Evolutionary conservation across 2,888 invertebrate genomes (phyloP).

Genomic region (Lycia hirtaria): DNA sequence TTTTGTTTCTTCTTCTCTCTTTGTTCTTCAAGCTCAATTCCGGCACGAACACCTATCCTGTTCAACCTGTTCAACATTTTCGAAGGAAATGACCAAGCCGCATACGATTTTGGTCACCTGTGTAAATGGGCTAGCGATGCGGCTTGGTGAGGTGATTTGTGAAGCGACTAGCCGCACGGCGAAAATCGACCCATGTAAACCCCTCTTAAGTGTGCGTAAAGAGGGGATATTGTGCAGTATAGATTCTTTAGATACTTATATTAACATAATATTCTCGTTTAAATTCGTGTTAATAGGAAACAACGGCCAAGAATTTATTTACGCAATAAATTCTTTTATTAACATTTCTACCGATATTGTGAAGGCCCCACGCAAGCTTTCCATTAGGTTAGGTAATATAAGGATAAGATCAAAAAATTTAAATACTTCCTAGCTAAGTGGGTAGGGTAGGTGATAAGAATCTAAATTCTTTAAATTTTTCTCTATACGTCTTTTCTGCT

Average conservation of each 20-base stretch:
- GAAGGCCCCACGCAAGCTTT: constrained; percentile 11
- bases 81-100: too few species aligned
- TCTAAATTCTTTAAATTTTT: too few species aligned
- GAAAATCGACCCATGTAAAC: constrained; percentile 54
- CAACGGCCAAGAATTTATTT: constrained; percentile 30
- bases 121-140: too few species aligned
- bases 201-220: too few species aligned
- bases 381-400: constrained; percentile 13
- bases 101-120: too few species aligned
- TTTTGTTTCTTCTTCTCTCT: too few species aligned
- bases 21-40: too few species aligned
- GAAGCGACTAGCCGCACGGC: constrained; percentile 51
- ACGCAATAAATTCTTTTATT: constrained; percentile 31
- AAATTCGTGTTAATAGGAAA: constrained; percentile 33
- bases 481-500: too few species aligned
- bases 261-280: constrained; percentile 47
- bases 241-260: constrained; percentile 29
- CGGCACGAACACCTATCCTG: too few species aligned
- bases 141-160: constrained; percentile 37
- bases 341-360: constrained; percentile 20
- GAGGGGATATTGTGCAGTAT: neutral
- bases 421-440: neutral
- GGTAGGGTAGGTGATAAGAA: too few species aligned
- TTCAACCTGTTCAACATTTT: too few species aligned
- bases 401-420: neutral